Evolutionary conservation across 2,113 vertebrate genomes (phyloP).

Genomic region (Coptodon bakossiorum): DNA sequence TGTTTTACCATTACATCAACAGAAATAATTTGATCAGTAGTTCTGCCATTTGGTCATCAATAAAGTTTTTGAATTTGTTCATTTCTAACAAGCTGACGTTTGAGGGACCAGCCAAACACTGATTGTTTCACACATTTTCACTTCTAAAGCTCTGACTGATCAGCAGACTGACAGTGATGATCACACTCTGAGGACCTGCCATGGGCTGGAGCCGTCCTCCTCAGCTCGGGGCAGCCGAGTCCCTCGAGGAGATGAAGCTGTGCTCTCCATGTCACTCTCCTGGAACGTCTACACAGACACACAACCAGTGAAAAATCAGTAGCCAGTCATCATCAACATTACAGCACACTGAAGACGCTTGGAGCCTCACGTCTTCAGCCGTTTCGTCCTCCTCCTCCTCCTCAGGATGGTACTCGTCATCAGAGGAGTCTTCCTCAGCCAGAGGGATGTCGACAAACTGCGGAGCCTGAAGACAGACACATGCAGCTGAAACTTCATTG

Average conservation of each 20-base stretch:
- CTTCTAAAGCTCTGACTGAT: not conserved
- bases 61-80: not conserved
- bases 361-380: constrained; percentile 74
- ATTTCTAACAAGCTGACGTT: not conserved
- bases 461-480: constrained; percentile 69
- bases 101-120: not conserved
- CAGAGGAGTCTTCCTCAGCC: constrained; percentile 94
- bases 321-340: not conserved
- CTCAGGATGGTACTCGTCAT: constrained; percentile 92
- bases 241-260: constrained; percentile 83
- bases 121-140: not conserved
- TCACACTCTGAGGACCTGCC: constrained; percentile 48
- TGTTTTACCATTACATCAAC: not conserved
- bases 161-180: not conserved
- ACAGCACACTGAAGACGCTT: rapidly evolving
- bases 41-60: not conserved
- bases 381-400: constrained; percentile 97
- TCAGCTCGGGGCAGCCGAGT: constrained; percentile 65
- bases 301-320: not conserved
- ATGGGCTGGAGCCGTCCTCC: constrained; percentile 70
- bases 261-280: constrained; percentile 96
- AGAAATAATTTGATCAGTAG: not conserved
- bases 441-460: constrained; percentile 95
- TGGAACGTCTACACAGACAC: constrained; percentile 76
- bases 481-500: not conserved